Evolutionary conservation across 2,113 vertebrate species (phyloP).

Genomic region (Halcyon malimbica): DNA sequence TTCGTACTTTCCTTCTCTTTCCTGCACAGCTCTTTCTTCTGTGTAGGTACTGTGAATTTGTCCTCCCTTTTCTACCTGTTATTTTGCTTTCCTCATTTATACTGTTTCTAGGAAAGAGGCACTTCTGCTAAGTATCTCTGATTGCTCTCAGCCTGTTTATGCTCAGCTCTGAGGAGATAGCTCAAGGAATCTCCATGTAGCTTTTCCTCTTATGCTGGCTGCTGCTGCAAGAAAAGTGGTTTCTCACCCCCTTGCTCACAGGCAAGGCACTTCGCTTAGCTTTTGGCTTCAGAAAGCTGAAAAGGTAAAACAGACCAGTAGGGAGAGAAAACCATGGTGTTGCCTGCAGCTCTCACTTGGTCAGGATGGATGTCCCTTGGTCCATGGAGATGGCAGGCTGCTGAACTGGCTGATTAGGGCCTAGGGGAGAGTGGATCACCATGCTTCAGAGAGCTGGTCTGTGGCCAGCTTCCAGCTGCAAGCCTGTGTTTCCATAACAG

Average conservation of each 20-base stretch:
- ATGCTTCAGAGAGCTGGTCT: not conserved
- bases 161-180: not conserved
- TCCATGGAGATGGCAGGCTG: not conserved
- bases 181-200: not conserved
- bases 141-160: not conserved
- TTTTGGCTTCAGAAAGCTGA: not conserved
- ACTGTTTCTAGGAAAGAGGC: not conserved
- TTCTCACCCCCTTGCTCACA: not conserved
- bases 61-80: not conserved
- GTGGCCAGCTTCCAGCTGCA: not conserved
- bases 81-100: not conserved
- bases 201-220: not conserved
- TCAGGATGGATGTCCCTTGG: not conserved
- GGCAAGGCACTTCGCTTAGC: not conserved
- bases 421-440: not conserved
- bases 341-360: not conserved
- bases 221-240: not conserved
- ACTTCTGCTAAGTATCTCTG: not conserved
- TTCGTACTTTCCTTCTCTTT: not conserved
- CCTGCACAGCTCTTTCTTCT: not conserved
- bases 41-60: not conserved
- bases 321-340: not conserved
- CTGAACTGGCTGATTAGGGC: not conserved
- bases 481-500: rapidly evolving
- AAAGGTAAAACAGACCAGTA: not conserved